These are phyloP conservation scores for Diacarnus erythraeanus DNA, from an alignment of 37 sponge, comb jelly and placozoan species.

Conservation along the genomic window DNA sequence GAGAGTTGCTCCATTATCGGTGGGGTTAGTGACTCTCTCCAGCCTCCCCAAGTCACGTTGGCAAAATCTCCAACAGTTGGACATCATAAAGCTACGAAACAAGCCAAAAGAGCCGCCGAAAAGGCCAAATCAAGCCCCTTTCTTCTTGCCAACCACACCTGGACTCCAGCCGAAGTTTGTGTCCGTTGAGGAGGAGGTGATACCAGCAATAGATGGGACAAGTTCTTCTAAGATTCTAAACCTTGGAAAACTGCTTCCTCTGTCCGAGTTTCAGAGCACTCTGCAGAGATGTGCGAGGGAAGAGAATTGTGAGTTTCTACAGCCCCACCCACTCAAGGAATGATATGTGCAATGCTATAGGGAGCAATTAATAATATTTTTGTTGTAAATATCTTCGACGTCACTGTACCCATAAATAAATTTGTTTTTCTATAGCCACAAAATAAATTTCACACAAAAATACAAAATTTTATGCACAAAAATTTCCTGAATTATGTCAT, in stretches of 20 bases:
- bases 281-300: conserved; percentile 21
- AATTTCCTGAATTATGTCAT: too few species aligned
- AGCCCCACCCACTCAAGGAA: not conserved
- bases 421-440: too few species aligned
- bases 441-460: too few species aligned
- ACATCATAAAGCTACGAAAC: conserved; percentile 88
- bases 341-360: too few species aligned
- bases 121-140: conserved; percentile 82
- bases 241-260: conserved; percentile 31
- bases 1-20: conserved; percentile 22
- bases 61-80: conserved; percentile 76
- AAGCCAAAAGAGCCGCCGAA: conserved; percentile 93
- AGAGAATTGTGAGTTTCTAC: conserved; percentile 41
- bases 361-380: too few species aligned
- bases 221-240: conserved; percentile 50
- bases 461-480: too few species aligned
- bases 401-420: too few species aligned
- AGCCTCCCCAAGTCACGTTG: conserved; percentile 83
- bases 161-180: conserved; percentile 74
- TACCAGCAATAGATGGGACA: conserved; percentile 8
- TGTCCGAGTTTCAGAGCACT: conserved; percentile 51
- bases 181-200: conserved; percentile 25
- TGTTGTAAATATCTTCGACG: too few species aligned
- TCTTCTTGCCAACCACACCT: conserved; percentile 89
- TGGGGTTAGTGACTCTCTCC: conserved; percentile 80